A percentile compares a stretch with the other conserved stretches of the same genome.
These are phyloP conservation scores for Himantopus leucocephalus DNA, from an alignment of 2,113 vertebrate genomes.

Conservation along the genomic window DNA sequence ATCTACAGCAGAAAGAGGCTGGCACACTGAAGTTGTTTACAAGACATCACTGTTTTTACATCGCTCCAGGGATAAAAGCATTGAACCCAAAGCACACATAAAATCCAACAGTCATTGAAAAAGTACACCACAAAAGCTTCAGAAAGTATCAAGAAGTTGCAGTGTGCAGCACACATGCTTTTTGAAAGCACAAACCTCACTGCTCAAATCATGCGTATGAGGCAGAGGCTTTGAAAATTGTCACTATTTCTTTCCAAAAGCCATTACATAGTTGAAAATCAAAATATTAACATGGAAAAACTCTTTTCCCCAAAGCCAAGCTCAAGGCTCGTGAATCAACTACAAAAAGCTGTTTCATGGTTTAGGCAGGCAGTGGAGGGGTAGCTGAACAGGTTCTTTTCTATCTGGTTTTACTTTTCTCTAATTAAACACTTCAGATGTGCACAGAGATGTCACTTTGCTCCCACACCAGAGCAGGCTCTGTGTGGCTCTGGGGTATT, in stretches of 20 bases:
- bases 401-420: background rate
- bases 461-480: background rate
- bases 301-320: background rate
- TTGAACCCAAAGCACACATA: background rate
- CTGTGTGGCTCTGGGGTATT: background rate
- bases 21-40: background rate
- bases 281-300: background rate
- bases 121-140: background rate
- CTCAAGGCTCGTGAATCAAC: background rate
- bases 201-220: background rate
- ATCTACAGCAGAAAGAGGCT: background rate
- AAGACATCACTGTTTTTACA: background rate
- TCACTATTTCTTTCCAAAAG: background rate
- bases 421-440: background rate
- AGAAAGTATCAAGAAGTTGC: background rate
- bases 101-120: background rate
- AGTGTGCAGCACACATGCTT: background rate
- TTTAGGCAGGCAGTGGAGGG: background rate
- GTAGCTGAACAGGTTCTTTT: background rate
- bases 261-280: background rate
- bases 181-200: background rate
- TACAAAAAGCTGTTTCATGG: background rate
- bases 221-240: background rate
- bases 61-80: background rate
- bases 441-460: background rate